A percentile compares a stretch with the other conserved stretches of the same genome.
Evolutionary conservation across 2,797 vertebrate species (phyloP).

Genomic region (Ptychobarbus kaznakovi): DNA sequence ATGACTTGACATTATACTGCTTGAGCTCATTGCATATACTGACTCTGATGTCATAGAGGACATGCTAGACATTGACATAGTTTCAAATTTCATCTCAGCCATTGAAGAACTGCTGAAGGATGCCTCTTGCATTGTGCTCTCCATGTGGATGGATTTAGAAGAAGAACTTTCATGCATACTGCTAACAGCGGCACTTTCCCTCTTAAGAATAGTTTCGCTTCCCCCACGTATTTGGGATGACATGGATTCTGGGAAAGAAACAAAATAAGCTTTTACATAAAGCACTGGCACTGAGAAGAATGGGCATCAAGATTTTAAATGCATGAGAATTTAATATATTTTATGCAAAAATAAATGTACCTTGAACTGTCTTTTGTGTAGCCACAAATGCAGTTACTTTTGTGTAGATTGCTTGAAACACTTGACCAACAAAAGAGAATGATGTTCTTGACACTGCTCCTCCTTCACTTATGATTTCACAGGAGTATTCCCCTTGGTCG

Average conservation of each 20-base stretch:
- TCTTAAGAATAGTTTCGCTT: slow-evolving; percentile 83
- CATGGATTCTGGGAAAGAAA: slow-evolving; percentile 50
- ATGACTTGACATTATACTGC: slow-evolving; percentile 88
- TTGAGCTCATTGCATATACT: slow-evolving; percentile 91
- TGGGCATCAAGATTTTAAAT: slow-evolving; percentile 7
- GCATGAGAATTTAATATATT: not conserved
- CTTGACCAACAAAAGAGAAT: slow-evolving; percentile 90
- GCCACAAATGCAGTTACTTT: slow-evolving; percentile 82
- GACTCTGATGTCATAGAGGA: slow-evolving; percentile 90
- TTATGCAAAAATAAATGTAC: slow-evolving; percentile 56
- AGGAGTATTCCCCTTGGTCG: slow-evolving; percentile 93
- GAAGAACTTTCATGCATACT: slow-evolving; percentile 87
- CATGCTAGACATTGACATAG: slow-evolving; percentile 97
- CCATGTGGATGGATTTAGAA: slow-evolving; percentile 89
- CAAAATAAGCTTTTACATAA: slow-evolving; percentile 7
- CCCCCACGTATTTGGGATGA: slow-evolving; percentile 78
- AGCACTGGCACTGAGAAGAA: not conserved
- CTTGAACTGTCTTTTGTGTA: slow-evolving; percentile 80
- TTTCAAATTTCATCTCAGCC: slow-evolving; percentile 95
- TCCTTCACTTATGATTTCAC: slow-evolving; percentile 91
- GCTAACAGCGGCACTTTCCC: slow-evolving; percentile 77
- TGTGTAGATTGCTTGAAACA: slow-evolving; percentile 86
- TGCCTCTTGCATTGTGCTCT: slow-evolving; percentile 91
- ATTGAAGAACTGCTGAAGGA: slow-evolving; percentile 92
- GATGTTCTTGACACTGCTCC: slow-evolving; percentile 87